A percentile compares a stretch with the other conserved stretches of the same genome.
phyloP scores from a whole-genome alignment of 2,113 vertebrate species.

The Phylloscopus trochiloides region DNA sequence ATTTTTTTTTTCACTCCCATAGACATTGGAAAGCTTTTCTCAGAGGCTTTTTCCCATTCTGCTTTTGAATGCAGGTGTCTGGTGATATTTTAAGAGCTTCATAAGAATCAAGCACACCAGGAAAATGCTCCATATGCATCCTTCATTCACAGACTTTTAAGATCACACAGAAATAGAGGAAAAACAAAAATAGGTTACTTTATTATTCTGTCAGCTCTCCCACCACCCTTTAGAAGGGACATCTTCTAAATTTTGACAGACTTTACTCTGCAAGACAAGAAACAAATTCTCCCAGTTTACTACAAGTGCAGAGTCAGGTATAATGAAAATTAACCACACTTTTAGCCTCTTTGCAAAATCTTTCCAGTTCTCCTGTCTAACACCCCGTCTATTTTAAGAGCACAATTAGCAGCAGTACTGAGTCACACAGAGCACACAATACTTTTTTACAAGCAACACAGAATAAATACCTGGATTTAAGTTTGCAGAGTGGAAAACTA shows the following conservation, averaged over 20 bases:
- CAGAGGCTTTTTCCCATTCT: slow-evolving; percentile 12
- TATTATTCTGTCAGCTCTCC: not conserved
- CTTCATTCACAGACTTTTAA: not conserved
- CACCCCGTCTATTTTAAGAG: not conserved
- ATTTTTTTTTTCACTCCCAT: slow-evolving; percentile 24
- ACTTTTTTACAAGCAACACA: not conserved
- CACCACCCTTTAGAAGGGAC: not conserved
- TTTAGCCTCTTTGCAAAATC: not conserved
- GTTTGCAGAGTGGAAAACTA: not conserved
- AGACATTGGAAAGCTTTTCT: slow-evolving; percentile 8
- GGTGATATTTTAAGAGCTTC: slow-evolving; percentile 33
- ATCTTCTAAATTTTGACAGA: not conserved
- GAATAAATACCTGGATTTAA: not conserved
- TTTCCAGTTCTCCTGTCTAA: not conserved
- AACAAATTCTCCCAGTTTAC: not conserved
- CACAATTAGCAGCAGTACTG: not conserved
- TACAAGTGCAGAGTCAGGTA: not conserved
- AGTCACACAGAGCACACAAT: not conserved
- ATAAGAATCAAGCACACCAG: slow-evolving; percentile 29
- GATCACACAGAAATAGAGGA: not conserved
- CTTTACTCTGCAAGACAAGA: not conserved
- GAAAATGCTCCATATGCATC: not conserved
- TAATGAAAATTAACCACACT: not conserved
- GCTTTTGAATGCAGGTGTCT: slow-evolving; percentile 48
- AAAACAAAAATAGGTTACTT: not conserved